Percentiles rank a stretch among this genome's conserved stretches.
Conservation (phyloP, 1,140 invertebrate species). For the Pteromalus puparum region DNA sequence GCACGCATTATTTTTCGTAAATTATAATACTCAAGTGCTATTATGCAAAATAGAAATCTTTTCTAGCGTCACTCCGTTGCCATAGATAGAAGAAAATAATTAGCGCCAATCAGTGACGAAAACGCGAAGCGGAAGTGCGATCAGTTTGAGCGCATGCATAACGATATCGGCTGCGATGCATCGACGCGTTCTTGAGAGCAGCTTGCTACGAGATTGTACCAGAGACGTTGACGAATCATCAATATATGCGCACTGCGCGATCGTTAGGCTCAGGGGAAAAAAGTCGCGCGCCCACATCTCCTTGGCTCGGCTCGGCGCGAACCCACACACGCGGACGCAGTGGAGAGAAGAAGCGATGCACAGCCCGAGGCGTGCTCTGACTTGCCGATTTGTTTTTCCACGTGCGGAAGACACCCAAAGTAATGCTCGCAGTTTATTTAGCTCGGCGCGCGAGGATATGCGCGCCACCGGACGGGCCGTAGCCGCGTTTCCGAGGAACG, state of each 20-base stretch:
- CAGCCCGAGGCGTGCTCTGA: background rate
- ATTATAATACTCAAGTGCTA: too few species aligned
- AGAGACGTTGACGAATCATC: conserved; percentile 17
- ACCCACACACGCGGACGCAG: background rate
- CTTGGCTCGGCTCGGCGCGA: background rate
- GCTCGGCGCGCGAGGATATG: background rate
- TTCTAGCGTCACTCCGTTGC: too few species aligned
- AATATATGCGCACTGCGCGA: background rate
- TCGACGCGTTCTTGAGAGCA: background rate
- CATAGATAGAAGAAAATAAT: background rate
- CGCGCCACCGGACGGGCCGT: background rate
- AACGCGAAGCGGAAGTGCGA: background rate
- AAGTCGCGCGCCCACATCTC: background rate
- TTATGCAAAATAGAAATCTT: too few species aligned
- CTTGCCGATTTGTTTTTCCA: background rate
- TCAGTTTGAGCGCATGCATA: background rate
- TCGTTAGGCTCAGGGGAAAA: background rate
- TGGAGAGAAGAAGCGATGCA: background rate
- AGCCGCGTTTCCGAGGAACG: background rate
- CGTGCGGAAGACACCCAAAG: background rate
- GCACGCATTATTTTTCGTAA: too few species aligned
- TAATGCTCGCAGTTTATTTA: background rate
- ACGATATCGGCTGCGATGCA: background rate
- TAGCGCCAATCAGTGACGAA: background rate
- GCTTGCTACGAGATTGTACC: background rate